A percentile compares a stretch with the other conserved stretches of the same genome.
phyloP scores from a whole-genome alignment of 2,888 invertebrate genomes.

The Leptopilina myrica region DNA sequence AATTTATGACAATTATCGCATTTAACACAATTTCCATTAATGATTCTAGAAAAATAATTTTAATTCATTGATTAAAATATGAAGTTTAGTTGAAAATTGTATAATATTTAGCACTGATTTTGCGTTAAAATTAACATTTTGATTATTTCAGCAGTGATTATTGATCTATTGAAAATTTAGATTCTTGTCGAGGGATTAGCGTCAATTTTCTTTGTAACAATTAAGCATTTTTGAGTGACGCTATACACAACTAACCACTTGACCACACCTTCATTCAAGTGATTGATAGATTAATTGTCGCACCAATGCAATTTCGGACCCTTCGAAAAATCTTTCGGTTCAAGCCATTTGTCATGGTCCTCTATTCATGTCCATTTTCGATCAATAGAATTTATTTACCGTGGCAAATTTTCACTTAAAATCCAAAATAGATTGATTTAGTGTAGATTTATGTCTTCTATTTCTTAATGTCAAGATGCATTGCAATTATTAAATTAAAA shows the following conservation, averaged over 20 bases:
- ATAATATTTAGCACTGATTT: too few species aligned
- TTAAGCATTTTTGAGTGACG: slow-evolving; percentile 38
- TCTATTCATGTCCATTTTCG: slow-evolving; percentile 20
- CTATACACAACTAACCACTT: slow-evolving; percentile 75
- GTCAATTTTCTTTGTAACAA: slow-evolving; percentile 40
- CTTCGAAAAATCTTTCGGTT: slow-evolving; percentile 47
- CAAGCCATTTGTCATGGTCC: slow-evolving; percentile 32
- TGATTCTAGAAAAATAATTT: too few species aligned
- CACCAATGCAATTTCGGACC: slow-evolving; percentile 50
- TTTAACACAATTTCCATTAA: too few species aligned
- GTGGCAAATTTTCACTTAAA: slow-evolving; percentile 28
- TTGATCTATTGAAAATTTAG: too few species aligned
- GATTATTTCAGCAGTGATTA: too few species aligned
- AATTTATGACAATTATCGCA: too few species aligned
- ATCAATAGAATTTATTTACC: slow-evolving; percentile 40
- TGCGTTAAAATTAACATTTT: too few species aligned
- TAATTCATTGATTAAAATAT: too few species aligned
- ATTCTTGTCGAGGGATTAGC: not conserved
- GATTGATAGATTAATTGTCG: slow-evolving; percentile 75
- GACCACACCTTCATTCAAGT: slow-evolving; percentile 69
- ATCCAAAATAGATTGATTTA: slow-evolving; percentile 6
- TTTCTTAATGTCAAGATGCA: not conserved
- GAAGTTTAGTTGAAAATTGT: too few species aligned
- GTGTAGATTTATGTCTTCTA: not conserved
- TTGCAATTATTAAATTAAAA: too few species aligned